Evolutionary conservation across 92 coral and sea anemone genomes (phyloP).

Genomic region (Epizoanthus illoricatus): DNA sequence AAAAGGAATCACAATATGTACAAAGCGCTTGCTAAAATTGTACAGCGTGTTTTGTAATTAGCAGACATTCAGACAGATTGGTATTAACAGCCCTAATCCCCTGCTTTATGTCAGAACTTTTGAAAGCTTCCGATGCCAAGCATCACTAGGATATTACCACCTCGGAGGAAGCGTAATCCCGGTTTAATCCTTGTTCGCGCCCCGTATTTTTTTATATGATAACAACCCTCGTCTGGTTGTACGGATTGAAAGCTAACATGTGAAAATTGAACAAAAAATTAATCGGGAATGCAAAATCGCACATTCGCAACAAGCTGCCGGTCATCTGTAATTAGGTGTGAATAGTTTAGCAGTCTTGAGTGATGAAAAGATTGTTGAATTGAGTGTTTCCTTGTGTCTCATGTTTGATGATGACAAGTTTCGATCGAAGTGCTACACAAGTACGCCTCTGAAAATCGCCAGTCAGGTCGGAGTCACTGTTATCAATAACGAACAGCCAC

Average conservation of each 20-base stretch:
- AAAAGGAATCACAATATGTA: slow-evolving; percentile 9
- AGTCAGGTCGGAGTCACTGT: slow-evolving; percentile 30
- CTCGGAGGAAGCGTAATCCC: slow-evolving; percentile 21
- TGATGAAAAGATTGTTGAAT: slow-evolving; percentile 38
- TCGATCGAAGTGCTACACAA: slow-evolving; percentile 18
- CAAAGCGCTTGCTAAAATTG: not conserved
- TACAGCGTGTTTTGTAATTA: slow-evolving; percentile 34
- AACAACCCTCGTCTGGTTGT: slow-evolving; percentile 10
- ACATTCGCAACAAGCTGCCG: slow-evolving; percentile 28
- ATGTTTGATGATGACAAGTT: slow-evolving; percentile 19
- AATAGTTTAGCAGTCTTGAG: slow-evolving; percentile 39
- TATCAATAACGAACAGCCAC: slow-evolving; percentile 26
- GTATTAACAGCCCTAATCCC: slow-evolving; percentile 33
- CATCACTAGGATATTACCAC: slow-evolving; percentile 30
- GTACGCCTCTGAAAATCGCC: slow-evolving; percentile 23
- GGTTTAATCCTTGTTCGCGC: slow-evolving; percentile 40
- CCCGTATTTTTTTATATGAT: slow-evolving; percentile 6
- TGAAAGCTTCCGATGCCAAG: slow-evolving; percentile 39
- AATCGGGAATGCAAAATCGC: not conserved
- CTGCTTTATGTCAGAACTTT: slow-evolving; percentile 35
- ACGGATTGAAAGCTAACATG: slow-evolving; percentile 14
- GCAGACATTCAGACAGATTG: slow-evolving; percentile 15
- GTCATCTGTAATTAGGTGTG: slow-evolving; percentile 34
- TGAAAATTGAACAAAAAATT: not conserved
- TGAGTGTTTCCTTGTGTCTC: slow-evolving; percentile 7